Evolutionary conservation across 2,888 invertebrate genomes (phyloP), one percentile per base, ranked within the genome.

Genomic region (Cephus spinipes): DNA sequence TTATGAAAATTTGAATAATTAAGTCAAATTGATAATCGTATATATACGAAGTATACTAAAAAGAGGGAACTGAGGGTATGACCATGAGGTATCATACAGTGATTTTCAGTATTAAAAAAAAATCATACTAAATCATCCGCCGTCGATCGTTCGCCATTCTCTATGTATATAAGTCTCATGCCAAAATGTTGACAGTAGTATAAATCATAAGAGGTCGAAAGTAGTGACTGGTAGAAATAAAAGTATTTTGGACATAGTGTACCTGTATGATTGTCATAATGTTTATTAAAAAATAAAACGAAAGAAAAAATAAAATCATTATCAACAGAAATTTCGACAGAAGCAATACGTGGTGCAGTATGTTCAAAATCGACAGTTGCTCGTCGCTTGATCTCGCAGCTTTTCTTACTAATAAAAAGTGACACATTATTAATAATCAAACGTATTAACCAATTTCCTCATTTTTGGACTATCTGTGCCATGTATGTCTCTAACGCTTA

Each of bases 291-390:
- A 34, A 35, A 32, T 74, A 35, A 32, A 32, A 35, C 0, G 12
- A 15, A n/a, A 34, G 4, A 34, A 32, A 73, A 23, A 55, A 55
- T 6, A 55, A 40, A 23, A 23, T 40, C 3, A 23, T 69, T 23
- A 33, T 36, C 31, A 69, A 31, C n/a, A n/a, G 9, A 55, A 23
- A 23, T 55, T 55, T 23, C 55, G 55, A 23, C 55, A n/a, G 33
- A 35, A 74, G 35, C 69, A 71, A 78, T 78, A 76, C 78, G 76
- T 78, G 78, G 78, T 78, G 78, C 78, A 78, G 78, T 78, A 78
- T 78, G 78, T 78, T 78, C 78, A 78, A 78, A 78, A 78, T 71
- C 75, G 31, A n/a, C 31, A 68, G 11, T 32, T 55, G 15, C 68
- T 68, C n/a, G 35, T 68, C n/a, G 74, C 69, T n/a, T n/a, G n/a